These are phyloP conservation scores for Pollicipes pollicipes DNA, from an alignment of 1,140 invertebrate genomes.

Conservation along the genomic window DNA sequence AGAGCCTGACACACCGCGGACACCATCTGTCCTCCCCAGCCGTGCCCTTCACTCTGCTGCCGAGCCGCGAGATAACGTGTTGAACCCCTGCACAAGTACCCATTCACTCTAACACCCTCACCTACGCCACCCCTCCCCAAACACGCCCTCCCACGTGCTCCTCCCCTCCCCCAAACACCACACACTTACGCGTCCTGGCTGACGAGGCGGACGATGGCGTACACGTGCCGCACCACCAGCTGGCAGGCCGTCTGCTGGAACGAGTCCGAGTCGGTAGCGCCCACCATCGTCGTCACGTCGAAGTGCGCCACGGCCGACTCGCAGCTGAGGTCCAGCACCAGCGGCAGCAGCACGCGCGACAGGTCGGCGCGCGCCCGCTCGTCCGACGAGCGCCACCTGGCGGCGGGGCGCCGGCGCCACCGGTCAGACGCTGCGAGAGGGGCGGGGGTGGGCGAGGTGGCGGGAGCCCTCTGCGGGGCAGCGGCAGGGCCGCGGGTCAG, in stretches of 20 bases:
- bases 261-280: neutral
- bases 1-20: too few relatives aligned
- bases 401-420: too few relatives aligned
- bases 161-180: neutral
- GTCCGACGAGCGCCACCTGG: slow-evolving; percentile 31
- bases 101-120: neutral
- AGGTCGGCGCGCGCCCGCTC: slow-evolving; percentile 30
- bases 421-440: too few relatives aligned
- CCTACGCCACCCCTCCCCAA: neutral
- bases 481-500: too few relatives aligned
- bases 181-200: slow-evolving; percentile 5
- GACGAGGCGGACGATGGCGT: neutral
- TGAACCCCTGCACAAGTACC: too few relatives aligned
- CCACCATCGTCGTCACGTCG: slow-evolving; percentile 37
- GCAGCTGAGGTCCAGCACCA: slow-evolving; percentile 53
- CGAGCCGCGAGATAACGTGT: too few relatives aligned
- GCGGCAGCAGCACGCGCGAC: slow-evolving; percentile 42
- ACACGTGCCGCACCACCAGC: slow-evolving; percentile 3
- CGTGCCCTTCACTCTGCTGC: too few relatives aligned
- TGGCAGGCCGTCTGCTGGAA: neutral
- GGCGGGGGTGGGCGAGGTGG: too few relatives aligned
- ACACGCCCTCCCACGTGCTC: neutral
- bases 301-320: slow-evolving; percentile 28
- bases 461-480: too few relatives aligned
- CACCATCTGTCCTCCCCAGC: too few relatives aligned